Base-by-base conservation (phyloP, 2,113 vertebrate genomes). In the Aspiorhynchus laticeps region DNA sequence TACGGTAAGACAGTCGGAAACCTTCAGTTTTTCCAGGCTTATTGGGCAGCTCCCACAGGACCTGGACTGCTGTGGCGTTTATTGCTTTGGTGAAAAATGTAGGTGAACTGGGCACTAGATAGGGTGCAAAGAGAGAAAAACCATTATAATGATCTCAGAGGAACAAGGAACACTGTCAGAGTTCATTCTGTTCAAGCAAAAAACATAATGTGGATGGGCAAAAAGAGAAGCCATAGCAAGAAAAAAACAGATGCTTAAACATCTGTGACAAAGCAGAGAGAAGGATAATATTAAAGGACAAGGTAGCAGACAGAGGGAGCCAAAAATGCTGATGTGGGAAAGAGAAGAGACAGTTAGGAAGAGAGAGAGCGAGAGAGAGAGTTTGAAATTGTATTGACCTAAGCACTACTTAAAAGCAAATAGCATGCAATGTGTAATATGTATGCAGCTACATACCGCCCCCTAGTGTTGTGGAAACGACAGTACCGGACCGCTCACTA, bases 1-100 rank as follows among this genome's bases (percentile, higher is more conserved):
- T 94, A 71, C 88, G 88, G 88, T 94, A 93, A 19, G 93, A 95
- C 12, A 96, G 91, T 73, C 90, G 92, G 92, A 96, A 96, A 77
- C 95, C 95, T 53, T 94, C 91, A 0, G 92, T 91, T 80, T 90
- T 89, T 5, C 94, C 95, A 0, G 90, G 89, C 73, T 93, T 94
- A 53, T 86, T 56, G 2, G 95, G 93, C 9, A 94, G 92, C 86
- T 95, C 93, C 96, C 95, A 96, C 26, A 94, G 93, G 41, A 94
- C 94, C 91, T 94, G 94, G 48, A 95, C 90, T 0, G 93, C 83
- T 7, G 92, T 95, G 75, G 88, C 85, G 31, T 92, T 94, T 82
- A 96, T 28, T 78, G 95, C 93, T 87, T 93, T 94, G 86, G 93
- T 94, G 88, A 95, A 95, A 88, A 95, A 96, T 38, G 89, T 92